Percentiles rank a stretch among this genome's conserved stretches.
Conservation (phyloP, 2,113 vertebrate genomes). For the Gallinago undulata region DNA sequence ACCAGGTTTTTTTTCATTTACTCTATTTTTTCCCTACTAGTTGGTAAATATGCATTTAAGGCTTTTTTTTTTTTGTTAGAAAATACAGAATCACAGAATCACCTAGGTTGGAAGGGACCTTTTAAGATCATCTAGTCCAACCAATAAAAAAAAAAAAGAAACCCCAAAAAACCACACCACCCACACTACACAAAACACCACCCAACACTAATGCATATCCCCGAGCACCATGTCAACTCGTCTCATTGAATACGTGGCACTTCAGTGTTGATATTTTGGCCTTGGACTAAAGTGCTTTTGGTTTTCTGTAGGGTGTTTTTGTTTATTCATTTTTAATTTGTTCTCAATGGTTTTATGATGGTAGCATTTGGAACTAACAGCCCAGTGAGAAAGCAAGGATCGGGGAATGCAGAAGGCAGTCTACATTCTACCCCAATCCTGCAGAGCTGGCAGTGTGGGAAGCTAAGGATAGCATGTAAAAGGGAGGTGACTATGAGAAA, state of each 20-base stretch:
- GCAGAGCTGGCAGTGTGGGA: not conserved
- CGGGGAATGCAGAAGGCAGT: not conserved
- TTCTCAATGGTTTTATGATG: not conserved
- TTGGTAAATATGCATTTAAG: not conserved
- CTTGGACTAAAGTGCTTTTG: not conserved
- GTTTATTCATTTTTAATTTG: not conserved
- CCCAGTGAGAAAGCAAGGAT: not conserved
- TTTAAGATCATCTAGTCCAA: too few species aligned
- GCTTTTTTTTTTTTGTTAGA: not conserved
- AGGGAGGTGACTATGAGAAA: not conserved
- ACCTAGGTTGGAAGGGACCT: too few species aligned
- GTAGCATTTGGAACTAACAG: not conserved
- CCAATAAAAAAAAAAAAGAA: too few species aligned
- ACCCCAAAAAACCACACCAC: too few species aligned
- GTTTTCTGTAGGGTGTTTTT: not conserved
- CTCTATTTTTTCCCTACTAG: not conserved
- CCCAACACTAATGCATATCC: too few species aligned
- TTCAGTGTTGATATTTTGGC: not conserved
- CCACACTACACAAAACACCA: too few species aligned
- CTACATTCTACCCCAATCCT: not conserved
- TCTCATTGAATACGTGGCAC: too few species aligned
- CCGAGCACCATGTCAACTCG: too few species aligned
- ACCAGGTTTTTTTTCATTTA: accelerated
- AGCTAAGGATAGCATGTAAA: not conserved
- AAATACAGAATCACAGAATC: not conserved